Conservation (phyloP, 2,888 invertebrate species). For the Lasioglossum leucozonium region DNA sequence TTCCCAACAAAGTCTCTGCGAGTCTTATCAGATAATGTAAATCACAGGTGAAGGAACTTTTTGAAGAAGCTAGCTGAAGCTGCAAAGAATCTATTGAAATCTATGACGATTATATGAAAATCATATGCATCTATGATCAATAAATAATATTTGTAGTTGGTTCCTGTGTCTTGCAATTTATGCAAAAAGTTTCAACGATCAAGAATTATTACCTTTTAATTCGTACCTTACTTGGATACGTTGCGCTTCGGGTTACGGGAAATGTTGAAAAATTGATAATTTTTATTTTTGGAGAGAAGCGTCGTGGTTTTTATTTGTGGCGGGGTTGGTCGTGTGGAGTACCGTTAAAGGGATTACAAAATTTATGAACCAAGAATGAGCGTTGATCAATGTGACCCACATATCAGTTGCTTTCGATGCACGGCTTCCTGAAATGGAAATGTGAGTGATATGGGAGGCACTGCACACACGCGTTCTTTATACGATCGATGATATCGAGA, state of each 20-base stretch:
- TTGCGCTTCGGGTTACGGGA: background rate
- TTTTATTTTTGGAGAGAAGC: too few relatives aligned
- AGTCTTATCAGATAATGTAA: conserved; percentile 2
- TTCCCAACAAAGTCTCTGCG: background rate
- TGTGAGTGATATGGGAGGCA: background rate
- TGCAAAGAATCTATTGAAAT: background rate
- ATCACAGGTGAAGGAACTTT: background rate
- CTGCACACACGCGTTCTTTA: background rate
- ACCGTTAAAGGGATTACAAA: background rate
- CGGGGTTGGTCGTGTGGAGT: too few relatives aligned
- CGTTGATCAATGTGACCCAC: background rate
- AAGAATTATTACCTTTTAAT: too few relatives aligned
- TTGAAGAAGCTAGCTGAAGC: background rate
- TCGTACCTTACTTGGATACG: background rate
- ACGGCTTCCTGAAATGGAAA: background rate
- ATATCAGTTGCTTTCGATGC: background rate
- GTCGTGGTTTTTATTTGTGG: too few relatives aligned
- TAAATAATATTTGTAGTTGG: background rate
- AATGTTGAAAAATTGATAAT: background rate
- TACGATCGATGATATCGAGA: background rate
- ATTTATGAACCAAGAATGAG: background rate
- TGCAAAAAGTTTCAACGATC: background rate
- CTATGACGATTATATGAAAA: background rate
- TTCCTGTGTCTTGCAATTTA: background rate
- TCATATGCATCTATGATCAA: too few relatives aligned